These are phyloP conservation scores for Ceryle rudis DNA, from an alignment of 2,797 vertebrate genomes.

Conservation along the genomic window DNA sequence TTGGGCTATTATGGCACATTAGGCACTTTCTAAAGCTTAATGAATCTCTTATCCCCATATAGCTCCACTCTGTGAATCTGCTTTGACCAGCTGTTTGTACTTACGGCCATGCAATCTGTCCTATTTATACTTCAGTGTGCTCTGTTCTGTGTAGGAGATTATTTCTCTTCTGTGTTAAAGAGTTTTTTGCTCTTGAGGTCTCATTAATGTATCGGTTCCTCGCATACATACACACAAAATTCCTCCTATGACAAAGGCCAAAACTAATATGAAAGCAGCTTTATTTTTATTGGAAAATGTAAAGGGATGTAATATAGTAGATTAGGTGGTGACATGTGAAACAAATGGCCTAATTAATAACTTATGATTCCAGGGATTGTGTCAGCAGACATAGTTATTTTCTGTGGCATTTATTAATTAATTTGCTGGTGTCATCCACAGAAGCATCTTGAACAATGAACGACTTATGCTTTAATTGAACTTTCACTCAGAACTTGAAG, in stretches of 20 bases:
- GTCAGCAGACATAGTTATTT: neutral
- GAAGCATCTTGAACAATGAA: neutral
- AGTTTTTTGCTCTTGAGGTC: neutral
- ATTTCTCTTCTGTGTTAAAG: conserved; percentile 4
- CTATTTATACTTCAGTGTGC: conserved; percentile 43
- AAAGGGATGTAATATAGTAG: neutral
- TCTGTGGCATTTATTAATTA: neutral
- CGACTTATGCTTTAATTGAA: neutral
- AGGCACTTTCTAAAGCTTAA: conserved; percentile 20
- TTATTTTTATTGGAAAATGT: conserved; percentile 9
- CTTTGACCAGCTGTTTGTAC: conserved; percentile 53
- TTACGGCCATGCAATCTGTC: conserved; percentile 34
- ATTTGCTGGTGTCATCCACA: neutral
- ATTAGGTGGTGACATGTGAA: neutral
- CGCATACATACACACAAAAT: neutral
- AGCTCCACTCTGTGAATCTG: conserved; percentile 27
- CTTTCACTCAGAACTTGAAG: neutral
- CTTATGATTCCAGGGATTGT: neutral
- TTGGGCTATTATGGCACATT: conserved; percentile 5
- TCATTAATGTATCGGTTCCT: neutral
- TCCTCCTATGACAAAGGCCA: neutral
- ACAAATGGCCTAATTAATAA: conserved; percentile 11
- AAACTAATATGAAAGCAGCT: neutral
- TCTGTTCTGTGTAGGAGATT: neutral
- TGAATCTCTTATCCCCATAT: neutral